Conservation (phyloP, 1,140 invertebrate genomes). For the Condylostylus longicornis region DNA sequence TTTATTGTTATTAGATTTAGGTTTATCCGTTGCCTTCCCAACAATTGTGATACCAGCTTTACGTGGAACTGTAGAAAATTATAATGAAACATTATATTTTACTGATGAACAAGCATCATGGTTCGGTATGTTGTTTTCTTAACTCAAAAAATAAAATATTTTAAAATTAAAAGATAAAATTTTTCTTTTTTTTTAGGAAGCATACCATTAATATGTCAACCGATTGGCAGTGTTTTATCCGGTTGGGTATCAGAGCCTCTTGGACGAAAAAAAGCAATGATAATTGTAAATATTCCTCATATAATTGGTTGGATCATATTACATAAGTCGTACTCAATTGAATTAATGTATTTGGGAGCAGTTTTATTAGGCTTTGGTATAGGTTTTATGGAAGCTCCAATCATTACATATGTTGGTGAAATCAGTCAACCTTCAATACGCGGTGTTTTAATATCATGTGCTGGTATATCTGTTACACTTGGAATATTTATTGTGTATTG, state of each 20-base stretch:
- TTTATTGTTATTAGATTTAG: slow-evolving; percentile 33
- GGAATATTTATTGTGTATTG: slow-evolving; percentile 48
- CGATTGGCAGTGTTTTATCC: slow-evolving; percentile 48
- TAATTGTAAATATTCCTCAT: slow-evolving; percentile 50
- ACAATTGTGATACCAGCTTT: slow-evolving; percentile 53
- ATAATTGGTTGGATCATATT: slow-evolving; percentile 48
- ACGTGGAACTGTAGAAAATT: slow-evolving; percentile 29
- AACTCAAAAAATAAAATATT: not conserved
- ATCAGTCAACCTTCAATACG: slow-evolving; percentile 49
- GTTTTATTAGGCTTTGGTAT: slow-evolving; percentile 30
- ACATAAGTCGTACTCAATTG: slow-evolving; percentile 39
- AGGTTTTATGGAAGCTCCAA: slow-evolving; percentile 39
- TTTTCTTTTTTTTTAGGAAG: slow-evolving; percentile 37
- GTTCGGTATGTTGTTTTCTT: slow-evolving; percentile 46
- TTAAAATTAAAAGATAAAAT: too few relatives aligned
- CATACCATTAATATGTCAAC: slow-evolving; percentile 50
- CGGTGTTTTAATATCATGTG: slow-evolving; percentile 48
- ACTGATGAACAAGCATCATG: slow-evolving; percentile 48
- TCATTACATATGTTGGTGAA: slow-evolving; percentile 39
- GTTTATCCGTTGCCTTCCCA: slow-evolving; percentile 44
- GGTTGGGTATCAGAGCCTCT: slow-evolving; percentile 47
- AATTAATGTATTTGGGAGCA: slow-evolving; percentile 19
- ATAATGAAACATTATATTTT: slow-evolving; percentile 34
- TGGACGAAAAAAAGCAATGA: slow-evolving; percentile 47
- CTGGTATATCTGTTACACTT: slow-evolving; percentile 43